These are phyloP conservation scores for Siniperca undulata DNA, from an alignment of 2,797 vertebrate genomes.

Conservation along the genomic window DNA sequence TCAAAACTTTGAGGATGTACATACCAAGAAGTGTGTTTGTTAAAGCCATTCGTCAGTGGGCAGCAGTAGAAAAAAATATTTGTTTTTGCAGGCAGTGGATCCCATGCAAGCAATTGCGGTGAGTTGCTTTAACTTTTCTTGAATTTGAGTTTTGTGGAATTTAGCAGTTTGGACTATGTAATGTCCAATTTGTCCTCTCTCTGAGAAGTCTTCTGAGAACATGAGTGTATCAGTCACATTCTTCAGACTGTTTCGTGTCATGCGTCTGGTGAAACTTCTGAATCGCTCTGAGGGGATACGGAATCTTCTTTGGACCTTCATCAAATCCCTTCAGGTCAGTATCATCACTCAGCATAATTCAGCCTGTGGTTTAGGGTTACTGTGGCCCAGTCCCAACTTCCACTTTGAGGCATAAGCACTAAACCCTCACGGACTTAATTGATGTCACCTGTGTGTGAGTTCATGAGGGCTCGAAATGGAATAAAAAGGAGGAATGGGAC, in stretches of 20 bases:
- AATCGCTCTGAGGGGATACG: slow-evolving; percentile 94
- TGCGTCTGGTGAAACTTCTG: slow-evolving; percentile 94
- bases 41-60: neutral
- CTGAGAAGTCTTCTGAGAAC: slow-evolving; percentile 86
- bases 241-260: slow-evolving; percentile 94
- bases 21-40: neutral
- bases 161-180: neutral
- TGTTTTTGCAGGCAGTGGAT: slow-evolving; percentile 77
- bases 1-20: neutral
- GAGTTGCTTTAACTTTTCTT: slow-evolving; percentile 20
- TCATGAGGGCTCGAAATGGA: too few species aligned
- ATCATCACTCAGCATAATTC: neutral
- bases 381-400: neutral
- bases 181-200: neutral
- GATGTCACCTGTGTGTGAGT: too few species aligned
- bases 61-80: neutral
- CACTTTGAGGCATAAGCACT: too few species aligned
- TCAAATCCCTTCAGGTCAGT: slow-evolving; percentile 95
- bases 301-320: slow-evolving; percentile 96
- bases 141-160: neutral
- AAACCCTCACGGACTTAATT: too few species aligned
- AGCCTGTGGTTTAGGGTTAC: neutral
- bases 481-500: too few species aligned
- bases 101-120: slow-evolving; percentile 85
- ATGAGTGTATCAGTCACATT: slow-evolving; percentile 95